Evolutionary conservation across 2,888 invertebrate species (phyloP).

Genomic region (Dysmachus trigonus): DNA sequence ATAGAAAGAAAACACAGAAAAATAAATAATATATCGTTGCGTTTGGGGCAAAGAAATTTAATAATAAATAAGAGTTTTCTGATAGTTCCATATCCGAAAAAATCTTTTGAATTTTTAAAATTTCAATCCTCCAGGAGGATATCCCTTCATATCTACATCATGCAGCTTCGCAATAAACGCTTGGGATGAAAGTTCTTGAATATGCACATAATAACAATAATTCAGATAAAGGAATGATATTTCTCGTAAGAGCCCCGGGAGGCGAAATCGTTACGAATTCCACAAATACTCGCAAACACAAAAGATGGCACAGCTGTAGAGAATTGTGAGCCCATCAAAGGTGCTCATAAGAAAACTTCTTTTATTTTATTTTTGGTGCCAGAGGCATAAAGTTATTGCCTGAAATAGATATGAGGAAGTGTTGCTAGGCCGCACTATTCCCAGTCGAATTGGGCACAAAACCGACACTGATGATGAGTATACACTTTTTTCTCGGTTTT

Average conservation of each 20-base stretch:
- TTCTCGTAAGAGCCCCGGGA: neutral
- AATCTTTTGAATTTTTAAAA: neutral
- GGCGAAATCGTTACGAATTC: neutral
- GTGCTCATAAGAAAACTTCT: conserved; percentile 7
- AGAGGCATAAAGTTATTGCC: neutral
- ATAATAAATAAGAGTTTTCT: no score
- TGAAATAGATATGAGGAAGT: neutral
- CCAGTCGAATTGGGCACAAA: neutral
- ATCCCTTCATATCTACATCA: neutral
- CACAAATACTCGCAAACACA: neutral
- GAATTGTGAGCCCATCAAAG: conserved; percentile 23
- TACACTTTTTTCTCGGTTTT: neutral
- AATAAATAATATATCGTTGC: no score
- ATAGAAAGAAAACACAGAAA: no score
- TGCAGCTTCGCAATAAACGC: neutral
- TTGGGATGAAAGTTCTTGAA: neutral
- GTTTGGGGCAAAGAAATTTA: no score
- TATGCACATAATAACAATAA: neutral
- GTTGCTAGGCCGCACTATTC: neutral
- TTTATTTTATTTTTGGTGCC: neutral
- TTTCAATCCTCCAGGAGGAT: neutral
- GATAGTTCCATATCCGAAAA: neutral
- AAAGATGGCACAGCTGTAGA: conserved; percentile 8
- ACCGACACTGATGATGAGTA: neutral
- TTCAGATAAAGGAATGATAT: neutral